Conservation (phyloP, 2,113 vertebrate genomes). For the Clinocottus analis region DNA sequence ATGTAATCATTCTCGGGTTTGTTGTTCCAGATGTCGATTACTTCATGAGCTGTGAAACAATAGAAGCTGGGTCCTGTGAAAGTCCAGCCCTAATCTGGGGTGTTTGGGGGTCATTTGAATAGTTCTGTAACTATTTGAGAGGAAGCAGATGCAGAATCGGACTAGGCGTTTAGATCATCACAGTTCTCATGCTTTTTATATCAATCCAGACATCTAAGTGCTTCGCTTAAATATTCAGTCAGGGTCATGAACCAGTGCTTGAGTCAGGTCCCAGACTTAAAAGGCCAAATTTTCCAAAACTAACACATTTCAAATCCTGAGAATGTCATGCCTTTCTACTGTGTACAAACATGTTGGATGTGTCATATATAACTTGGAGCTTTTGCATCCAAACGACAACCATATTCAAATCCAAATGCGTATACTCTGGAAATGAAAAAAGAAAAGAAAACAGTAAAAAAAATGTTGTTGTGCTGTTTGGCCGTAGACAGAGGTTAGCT, state of each 20-base stretch:
- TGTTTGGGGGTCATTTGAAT: neutral
- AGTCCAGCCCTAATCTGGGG: neutral
- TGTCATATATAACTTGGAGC: no score
- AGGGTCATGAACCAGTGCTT: neutral
- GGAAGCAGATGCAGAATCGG: slow-evolving; percentile 5
- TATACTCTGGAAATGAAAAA: no score
- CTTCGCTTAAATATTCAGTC: no score
- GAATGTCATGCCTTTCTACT: no score
- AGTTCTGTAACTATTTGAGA: neutral
- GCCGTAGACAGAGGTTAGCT: no score
- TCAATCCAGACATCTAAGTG: neutral
- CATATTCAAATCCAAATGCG: no score
- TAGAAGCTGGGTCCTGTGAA: neutral
- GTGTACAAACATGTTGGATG: no score
- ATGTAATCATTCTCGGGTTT: slow-evolving; percentile 25
- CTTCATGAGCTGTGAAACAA: slow-evolving; percentile 14
- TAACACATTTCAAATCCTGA: no score
- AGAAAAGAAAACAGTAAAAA: no score
- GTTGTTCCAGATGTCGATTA: slow-evolving; percentile 57
- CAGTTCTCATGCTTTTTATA: neutral
- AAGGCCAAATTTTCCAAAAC: no score
- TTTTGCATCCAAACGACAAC: no score
- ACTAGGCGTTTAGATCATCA: neutral
- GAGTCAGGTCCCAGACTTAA: neutral
- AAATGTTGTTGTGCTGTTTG: no score